These are phyloP conservation scores for Hirtodrosophila trivittata DNA, from an alignment of 2,888 invertebrate species.

Conservation along the genomic window DNA sequence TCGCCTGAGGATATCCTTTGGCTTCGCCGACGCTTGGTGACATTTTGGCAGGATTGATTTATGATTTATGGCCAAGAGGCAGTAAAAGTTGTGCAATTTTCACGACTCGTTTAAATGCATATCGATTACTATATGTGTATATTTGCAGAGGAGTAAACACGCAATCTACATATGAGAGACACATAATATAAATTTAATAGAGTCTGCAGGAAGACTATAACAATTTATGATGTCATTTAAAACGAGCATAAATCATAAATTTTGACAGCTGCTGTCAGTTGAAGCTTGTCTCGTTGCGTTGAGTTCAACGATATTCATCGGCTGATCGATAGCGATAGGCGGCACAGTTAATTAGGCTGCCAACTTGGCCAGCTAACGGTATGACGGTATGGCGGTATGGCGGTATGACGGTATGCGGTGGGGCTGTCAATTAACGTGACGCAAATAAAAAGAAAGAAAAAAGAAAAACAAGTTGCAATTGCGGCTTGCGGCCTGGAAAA, in stretches of 20 bases:
- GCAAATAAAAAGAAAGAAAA: too few species aligned
- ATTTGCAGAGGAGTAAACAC: too few species aligned
- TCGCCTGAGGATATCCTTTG: too few species aligned
- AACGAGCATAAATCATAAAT: slow-evolving; percentile 26
- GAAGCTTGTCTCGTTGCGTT: neutral
- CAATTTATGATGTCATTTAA: slow-evolving; percentile 36
- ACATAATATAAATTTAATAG: neutral
- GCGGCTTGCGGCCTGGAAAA: too few species aligned
- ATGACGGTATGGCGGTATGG: neutral
- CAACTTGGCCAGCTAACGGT: slow-evolving; percentile 37
- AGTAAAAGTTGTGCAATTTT: too few species aligned
- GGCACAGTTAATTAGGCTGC: slow-evolving; percentile 24
- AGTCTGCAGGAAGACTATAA: neutral
- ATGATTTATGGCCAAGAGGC: too few species aligned
- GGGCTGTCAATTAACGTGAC: slow-evolving; percentile 22
- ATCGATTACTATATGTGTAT: too few species aligned
- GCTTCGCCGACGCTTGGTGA: too few species aligned
- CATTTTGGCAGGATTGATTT: too few species aligned
- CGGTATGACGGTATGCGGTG: slow-evolving; percentile 1
- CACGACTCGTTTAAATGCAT: too few species aligned
- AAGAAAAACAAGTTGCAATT: slow-evolving; percentile 24
- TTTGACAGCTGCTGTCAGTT: slow-evolving; percentile 19
- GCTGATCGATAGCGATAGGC: slow-evolving; percentile 13
- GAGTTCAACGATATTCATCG: slow-evolving; percentile 50
- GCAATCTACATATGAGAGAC: too few species aligned